These are phyloP conservation scores for Panurus biarmicus DNA, from an alignment of 2,113 vertebrate species.

Conservation along the genomic window DNA sequence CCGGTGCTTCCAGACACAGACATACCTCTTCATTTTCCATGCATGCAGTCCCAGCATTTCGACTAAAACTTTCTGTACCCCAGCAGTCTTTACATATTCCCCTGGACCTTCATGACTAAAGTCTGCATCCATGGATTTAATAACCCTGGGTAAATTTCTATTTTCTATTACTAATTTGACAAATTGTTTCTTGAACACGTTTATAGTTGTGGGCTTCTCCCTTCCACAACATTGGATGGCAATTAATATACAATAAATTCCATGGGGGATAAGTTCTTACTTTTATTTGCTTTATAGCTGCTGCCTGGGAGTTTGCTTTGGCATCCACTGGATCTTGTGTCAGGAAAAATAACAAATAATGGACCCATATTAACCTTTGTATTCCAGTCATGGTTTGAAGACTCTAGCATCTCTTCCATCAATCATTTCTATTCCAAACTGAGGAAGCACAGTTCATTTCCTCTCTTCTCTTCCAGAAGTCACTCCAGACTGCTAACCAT, in stretches of 20 bases:
- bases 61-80: not conserved
- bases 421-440: not conserved
- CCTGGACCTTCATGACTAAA: not conserved
- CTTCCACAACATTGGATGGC: not conserved
- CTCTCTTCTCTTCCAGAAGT: not conserved
- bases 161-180: not conserved
- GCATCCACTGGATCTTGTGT: not conserved
- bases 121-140: not conserved
- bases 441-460: not conserved
- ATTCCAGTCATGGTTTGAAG: not conserved
- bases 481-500: not conserved
- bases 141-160: not conserved
- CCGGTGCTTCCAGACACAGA: not conserved
- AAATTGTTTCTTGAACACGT: not conserved
- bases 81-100: not conserved
- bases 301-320: not conserved
- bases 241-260: not conserved
- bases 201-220: not conserved
- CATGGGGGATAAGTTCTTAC: not conserved
- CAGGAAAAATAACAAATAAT: conserved; percentile 6
- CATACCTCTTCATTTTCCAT: not conserved
- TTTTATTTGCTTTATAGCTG: not conserved
- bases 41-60: not conserved
- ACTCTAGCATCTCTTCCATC: not conserved
- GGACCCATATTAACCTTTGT: not conserved